Evolutionary conservation across 2,797 vertebrate species (phyloP), one percentile per base, ranked within the genome.

Genomic region (Acrocephalus scirpaceus): DNA sequence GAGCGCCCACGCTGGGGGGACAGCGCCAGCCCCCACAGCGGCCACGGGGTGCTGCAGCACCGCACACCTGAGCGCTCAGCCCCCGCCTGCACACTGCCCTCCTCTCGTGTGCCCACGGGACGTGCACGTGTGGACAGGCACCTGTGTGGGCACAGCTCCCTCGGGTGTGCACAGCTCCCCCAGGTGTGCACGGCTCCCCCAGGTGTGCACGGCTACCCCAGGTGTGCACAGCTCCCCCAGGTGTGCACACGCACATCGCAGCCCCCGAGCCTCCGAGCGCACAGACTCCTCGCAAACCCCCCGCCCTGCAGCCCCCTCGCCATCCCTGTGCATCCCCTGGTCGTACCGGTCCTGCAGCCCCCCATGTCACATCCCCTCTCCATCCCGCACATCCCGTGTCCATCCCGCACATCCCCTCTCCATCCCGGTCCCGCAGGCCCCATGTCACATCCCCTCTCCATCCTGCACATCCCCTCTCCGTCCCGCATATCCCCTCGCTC

Each of bases 121-220:
- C 9, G 4, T 3, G 32, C 54, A 15, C 20, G 1, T 2, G 21
- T 2, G 61, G 34, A 2, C 61, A 5, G 27, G 18, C 36, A 56
- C 13, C 38, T 38, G 5, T 6, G 29, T 47, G 57, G 50, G 12
- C 60, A 53, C 38, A 22, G 61, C 27, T 57, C 20, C 48, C 30
- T 16, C 9, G 10, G 13, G 51, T 13, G 57, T 11, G 42, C 34
- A 25, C 25, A 30, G 50, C 50, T 29, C 27, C 27, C 50, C 16
- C 50, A 11, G 16, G 44, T 44, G 47, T 48, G 22, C 47, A 25
- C 47, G n/a, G n/a, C n/a, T n/a, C n/a, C n/a, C n/a, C n/a, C n/a
- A n/a, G n/a, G n/a, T n/a, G n/a, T n/a, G 12, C 60, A 53, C 38
- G 18, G 61, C 27, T 57, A 16, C 48, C 30, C 17, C 9, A 8